A percentile compares a stretch with the other conserved stretches of the same genome.
phyloP scores from a whole-genome alignment of 2,113 vertebrate genomes.

The Neomonachus schauinslandi region DNA sequence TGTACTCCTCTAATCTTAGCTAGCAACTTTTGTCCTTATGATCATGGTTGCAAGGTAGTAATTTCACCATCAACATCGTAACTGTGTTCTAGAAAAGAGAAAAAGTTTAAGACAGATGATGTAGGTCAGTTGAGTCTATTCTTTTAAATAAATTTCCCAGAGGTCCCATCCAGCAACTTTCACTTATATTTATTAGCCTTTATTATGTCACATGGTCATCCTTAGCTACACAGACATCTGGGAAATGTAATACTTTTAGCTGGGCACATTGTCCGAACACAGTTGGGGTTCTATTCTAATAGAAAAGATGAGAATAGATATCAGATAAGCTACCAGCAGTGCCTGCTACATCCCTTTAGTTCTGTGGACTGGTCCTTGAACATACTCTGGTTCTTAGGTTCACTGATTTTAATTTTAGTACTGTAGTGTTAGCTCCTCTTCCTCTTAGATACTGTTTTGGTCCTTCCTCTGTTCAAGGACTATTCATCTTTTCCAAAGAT shows the following conservation, averaged over 20 bases:
- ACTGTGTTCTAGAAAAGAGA: background rate
- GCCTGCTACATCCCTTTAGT: background rate
- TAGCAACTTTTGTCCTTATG: background rate
- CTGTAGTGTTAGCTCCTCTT: background rate
- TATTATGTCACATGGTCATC: background rate
- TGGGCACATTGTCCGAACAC: background rate
- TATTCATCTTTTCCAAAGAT: conserved; percentile 3
- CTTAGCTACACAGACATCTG: background rate
- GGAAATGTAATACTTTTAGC: background rate
- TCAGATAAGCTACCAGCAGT: background rate
- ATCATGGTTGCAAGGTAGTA: background rate
- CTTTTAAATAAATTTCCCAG: background rate
- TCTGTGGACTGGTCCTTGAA: background rate
- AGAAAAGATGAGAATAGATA: background rate
- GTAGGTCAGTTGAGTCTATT: background rate
- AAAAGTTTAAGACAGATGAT: background rate
- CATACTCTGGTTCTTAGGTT: background rate
- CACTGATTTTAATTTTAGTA: conserved; percentile 28
- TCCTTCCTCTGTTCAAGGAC: background rate
- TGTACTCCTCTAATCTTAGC: background rate
- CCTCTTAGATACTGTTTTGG: background rate
- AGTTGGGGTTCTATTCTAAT: background rate
- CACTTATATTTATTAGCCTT: background rate
- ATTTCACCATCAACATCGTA: background rate
- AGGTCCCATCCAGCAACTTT: background rate